Base-by-base conservation (phyloP, 2,888 invertebrate species). In the Amphipyra tragopoginis region DNA sequence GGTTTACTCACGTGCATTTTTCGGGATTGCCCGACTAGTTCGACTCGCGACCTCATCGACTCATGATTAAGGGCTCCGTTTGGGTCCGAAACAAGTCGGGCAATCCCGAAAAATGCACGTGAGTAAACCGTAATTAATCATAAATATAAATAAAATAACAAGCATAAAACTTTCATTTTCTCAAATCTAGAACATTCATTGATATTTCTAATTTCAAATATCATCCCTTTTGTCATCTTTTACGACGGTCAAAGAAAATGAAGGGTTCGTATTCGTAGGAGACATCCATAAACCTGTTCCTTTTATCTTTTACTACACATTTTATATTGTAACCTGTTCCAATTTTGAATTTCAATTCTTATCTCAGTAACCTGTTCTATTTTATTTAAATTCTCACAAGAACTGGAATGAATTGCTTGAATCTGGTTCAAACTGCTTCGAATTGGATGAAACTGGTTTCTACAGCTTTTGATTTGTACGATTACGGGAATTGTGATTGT, bases 391-490 rank as follows among this genome's bases (percentile, higher is more conserved):
- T 79, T 74, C 79, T 65, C 77, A 77, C 69, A 42, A 71, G 65
- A 72, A 77, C 65, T 65, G 58, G 61, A 65, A 55, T 52, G 45
- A 76, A 75, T 67, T 56, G 64, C 79, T 79, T 80, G 54, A 69
- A 69, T 79, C 71, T 82, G 60, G 73, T 68, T 61, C 58, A 29
- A 65, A 67, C 52, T 65, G 47, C 59, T 62, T 59, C 58, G 45
- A 77, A 80, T 79, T 74, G 70, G 81, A 75, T 79, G 64, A 77
- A 75, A 81, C 80, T 81, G 65, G 77, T 79, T 76, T 72, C 76
- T 65, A 72, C 54, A 57, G 51, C 43, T 63, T 72, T 67, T 66
- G 52, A 67, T 72, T 73, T 75, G 60, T 75, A 67, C 9, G 70
- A 76, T 75, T 78, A 77, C 72, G 70, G 60, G 69, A 76, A 72